phyloP scores from a whole-genome alignment of 2,797 vertebrate genomes.

The Dicrostonyx torquatus region DNA sequence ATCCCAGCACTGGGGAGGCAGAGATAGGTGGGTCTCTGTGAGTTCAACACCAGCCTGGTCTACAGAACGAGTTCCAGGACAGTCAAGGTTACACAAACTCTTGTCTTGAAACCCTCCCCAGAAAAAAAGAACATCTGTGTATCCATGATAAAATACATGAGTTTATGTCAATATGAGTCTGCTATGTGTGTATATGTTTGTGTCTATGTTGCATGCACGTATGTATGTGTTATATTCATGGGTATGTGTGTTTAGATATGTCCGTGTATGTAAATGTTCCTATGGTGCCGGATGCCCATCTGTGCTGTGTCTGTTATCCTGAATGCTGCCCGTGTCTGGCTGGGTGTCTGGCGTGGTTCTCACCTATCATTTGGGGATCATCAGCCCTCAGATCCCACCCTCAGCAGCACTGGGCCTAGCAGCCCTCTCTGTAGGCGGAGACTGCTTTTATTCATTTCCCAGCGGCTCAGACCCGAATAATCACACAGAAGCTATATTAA shows the following conservation, averaged over 20 bases:
- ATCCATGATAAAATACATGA: neutral
- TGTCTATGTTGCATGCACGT: neutral
- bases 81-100: neutral
- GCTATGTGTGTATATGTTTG: neutral
- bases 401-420: neutral
- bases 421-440: neutral
- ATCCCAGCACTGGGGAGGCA: neutral
- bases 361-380: neutral
- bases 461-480: no score
- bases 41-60: neutral
- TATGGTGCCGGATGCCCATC: neutral
- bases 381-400: neutral
- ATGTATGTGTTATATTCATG: neutral
- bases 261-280: neutral
- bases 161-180: neutral
- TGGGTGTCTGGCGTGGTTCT: neutral
- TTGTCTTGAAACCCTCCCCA: neutral
- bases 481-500: no score
- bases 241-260: neutral
- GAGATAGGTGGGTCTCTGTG: neutral
- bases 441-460: no score
- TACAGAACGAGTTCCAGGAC: neutral
- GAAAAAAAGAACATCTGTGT: no score
- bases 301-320: neutral
- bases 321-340: neutral